These are phyloP conservation scores for Neodiprion virginianus DNA, from an alignment of 1,140 invertebrate genomes.

Conservation along the genomic window DNA sequence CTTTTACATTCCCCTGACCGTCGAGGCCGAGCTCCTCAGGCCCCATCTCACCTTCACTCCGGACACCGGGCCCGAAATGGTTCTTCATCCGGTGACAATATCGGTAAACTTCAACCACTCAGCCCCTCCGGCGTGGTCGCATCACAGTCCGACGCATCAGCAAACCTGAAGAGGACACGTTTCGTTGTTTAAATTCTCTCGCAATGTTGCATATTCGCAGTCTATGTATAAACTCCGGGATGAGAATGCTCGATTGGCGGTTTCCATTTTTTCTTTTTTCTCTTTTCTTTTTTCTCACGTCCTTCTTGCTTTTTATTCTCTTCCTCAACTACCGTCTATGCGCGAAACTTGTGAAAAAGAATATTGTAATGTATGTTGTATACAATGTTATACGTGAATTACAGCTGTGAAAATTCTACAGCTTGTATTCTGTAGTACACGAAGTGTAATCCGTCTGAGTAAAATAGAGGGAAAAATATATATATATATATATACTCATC, in stretches of 20 bases:
- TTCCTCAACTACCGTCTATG: background rate
- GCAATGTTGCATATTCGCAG: background rate
- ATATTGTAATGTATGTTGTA: background rate
- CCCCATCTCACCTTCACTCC: slow-evolving; percentile 69
- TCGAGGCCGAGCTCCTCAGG: slow-evolving; percentile 78
- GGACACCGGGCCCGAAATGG: slow-evolving; percentile 66
- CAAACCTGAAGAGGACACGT: slow-evolving; percentile 7
- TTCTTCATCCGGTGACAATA: slow-evolving; percentile 90
- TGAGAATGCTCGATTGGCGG: background rate
- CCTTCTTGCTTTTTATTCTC: background rate
- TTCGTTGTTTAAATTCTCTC: background rate
- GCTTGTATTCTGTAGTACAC: no score
- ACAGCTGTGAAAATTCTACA: no score
- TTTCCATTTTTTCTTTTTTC: background rate
- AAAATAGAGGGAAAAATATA: no score
- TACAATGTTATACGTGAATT: no score
- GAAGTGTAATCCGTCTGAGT: no score
- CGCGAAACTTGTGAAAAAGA: slow-evolving; percentile 19
- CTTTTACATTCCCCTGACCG: slow-evolving; percentile 91
- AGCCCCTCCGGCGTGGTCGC: slow-evolving; percentile 44
- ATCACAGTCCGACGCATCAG: slow-evolving; percentile 48
- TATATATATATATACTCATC: no score
- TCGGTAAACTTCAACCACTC: slow-evolving; percentile 79
- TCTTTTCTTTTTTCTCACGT: background rate
- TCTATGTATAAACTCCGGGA: background rate